Conservation (phyloP, 2,797 vertebrate species). For the Serranus cabrilla region DNA sequence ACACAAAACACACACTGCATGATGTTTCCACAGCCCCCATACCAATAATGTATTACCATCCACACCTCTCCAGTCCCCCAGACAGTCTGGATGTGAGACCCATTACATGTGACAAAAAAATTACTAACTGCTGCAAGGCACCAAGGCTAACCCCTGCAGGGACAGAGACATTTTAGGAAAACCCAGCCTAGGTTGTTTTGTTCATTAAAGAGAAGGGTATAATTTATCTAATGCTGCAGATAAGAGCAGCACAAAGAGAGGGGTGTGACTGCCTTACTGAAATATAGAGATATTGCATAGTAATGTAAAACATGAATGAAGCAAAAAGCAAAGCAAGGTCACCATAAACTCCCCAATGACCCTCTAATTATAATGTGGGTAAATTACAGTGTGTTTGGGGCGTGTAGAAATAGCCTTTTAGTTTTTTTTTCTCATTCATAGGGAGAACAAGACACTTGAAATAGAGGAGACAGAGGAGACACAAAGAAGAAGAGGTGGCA, state of each 20-base stretch:
- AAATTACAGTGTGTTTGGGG: constrained; percentile 3
- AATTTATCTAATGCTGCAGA: constrained; percentile 7
- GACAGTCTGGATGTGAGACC: constrained; percentile 17
- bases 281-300: neutral
- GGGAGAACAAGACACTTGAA: constrained; percentile 37
- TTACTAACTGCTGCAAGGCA: neutral
- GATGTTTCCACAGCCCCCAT: constrained; percentile 36
- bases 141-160: neutral
- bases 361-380: neutral
- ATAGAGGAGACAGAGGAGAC: constrained; percentile 11
- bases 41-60: neutral
- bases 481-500: constrained; percentile 8
- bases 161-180: constrained; percentile 15
- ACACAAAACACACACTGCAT: constrained; percentile 26
- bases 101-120: constrained; percentile 27
- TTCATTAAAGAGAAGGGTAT: neutral
- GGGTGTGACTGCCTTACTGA: neutral
- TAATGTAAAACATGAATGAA: constrained; percentile 15
- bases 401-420: neutral
- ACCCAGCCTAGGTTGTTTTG: constrained; percentile 1
- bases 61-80: constrained; percentile 30
- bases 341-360: constrained; percentile 3
- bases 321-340: constrained; percentile 16
- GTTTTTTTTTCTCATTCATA: constrained; percentile 10
- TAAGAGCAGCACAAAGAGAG: constrained; percentile 25